These are phyloP conservation scores for Engystomops pustulosus DNA, from an alignment of 2,113 vertebrate genomes.

Conservation along the genomic window DNA sequence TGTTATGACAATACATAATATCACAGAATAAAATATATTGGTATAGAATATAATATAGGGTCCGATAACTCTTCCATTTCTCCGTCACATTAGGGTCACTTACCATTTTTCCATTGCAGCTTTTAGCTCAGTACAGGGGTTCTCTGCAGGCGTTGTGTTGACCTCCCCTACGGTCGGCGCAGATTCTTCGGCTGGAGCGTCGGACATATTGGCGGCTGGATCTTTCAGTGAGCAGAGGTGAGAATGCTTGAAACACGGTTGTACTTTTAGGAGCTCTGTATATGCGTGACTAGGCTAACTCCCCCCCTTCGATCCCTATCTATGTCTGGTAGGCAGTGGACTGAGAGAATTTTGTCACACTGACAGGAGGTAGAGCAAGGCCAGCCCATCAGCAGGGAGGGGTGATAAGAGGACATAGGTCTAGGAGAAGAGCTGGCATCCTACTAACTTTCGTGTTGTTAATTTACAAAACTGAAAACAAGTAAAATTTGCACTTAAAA, in stretches of 20 bases:
- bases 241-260: neutral
- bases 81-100: neutral
- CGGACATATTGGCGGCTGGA: constrained; percentile 49
- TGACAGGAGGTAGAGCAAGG: constrained; percentile 32
- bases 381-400: constrained; percentile 48
- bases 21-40: neutral
- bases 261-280: neutral
- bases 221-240: neutral
- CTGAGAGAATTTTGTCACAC: constrained; percentile 49
- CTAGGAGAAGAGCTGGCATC: neutral
- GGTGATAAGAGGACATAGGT: constrained; percentile 10
- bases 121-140: constrained; percentile 53
- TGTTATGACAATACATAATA: too few species aligned
- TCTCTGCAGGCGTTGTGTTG: neutral
- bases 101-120: constrained; percentile 59
- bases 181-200: constrained; percentile 30
- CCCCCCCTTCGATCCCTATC: constrained; percentile 29
- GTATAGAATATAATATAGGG: too few species aligned
- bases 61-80: neutral
- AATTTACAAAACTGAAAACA: constrained; percentile 19
- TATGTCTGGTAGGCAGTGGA: constrained; percentile 30
- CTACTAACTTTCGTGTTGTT: neutral
- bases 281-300: neutral
- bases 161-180: neutral
- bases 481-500: neutral